Percentiles rank a stretch among this genome's conserved stretches.
Conservation (phyloP, 2,797 vertebrate species). For the Phoxinus dragarum region DNA sequence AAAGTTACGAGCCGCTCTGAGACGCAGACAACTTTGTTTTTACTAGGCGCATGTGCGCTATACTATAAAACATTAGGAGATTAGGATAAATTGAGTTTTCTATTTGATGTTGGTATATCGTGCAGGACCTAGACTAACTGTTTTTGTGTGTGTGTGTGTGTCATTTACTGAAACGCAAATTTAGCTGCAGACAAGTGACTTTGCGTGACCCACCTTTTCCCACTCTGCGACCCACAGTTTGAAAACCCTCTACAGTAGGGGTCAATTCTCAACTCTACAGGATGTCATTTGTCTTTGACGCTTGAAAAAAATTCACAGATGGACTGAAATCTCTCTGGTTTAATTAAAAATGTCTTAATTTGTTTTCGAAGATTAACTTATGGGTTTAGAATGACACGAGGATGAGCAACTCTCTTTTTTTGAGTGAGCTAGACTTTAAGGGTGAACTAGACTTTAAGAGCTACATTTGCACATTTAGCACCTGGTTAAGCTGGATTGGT, state of each 20-base stretch:
- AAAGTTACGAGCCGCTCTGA: neutral
- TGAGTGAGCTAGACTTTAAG: neutral
- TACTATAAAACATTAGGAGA: no score
- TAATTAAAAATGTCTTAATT: neutral
- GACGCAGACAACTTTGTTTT: no score
- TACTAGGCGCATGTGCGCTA: neutral
- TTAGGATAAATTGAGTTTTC: neutral
- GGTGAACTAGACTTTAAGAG: neutral
- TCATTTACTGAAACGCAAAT: no score
- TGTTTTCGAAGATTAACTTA: neutral
- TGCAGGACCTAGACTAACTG: neutral
- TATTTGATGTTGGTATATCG: neutral
- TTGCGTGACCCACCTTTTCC: no score
- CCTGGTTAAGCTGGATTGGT: neutral
- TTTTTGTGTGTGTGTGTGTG: no score
- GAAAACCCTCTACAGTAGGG: neutral
- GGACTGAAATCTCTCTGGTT: neutral
- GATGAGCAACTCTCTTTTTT: neutral
- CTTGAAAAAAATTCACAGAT: neutral
- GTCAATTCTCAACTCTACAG: neutral
- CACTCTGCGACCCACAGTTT: neutral
- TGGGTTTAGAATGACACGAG: neutral
- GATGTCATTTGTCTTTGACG: neutral
- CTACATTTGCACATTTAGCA: neutral
- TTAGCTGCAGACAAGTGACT: no score